Percentiles rank a stretch among this genome's conserved stretches.
These are phyloP conservation scores for Onychomys arenicola DNA, from an alignment of 2,797 vertebrate species.

Conservation along the genomic window DNA sequence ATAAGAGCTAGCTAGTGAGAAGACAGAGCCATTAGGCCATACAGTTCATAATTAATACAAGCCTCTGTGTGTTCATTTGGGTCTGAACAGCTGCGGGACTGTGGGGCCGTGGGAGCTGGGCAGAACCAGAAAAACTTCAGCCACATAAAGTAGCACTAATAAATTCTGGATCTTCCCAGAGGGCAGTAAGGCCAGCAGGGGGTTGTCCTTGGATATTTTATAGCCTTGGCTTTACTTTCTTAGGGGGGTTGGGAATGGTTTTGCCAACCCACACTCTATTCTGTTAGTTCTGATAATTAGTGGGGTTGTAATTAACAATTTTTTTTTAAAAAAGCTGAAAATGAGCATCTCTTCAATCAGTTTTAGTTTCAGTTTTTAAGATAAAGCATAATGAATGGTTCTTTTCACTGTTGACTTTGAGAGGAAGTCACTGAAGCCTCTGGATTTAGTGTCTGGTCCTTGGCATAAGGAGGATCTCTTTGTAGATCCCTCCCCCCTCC, in stretches of 20 bases:
- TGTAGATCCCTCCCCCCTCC: neutral
- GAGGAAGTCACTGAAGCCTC: neutral
- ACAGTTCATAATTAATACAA: no score
- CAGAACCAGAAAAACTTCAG: no score
- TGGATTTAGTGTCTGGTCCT: neutral
- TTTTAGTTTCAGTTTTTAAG: conserved; percentile 36
- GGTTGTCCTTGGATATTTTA: neutral
- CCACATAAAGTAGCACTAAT: neutral
- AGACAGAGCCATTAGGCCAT: no score
- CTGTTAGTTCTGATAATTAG: conserved; percentile 26
- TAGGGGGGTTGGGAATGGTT: neutral
- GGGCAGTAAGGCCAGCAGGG: neutral
- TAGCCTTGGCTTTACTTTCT: neutral
- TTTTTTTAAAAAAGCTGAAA: conserved; percentile 47
- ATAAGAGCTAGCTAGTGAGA: no score
- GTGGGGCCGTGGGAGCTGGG: no score
- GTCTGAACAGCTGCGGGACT: no score
- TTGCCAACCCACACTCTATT: neutral
- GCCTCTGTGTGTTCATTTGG: no score
- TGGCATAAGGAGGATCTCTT: neutral
- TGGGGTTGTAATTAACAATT: neutral
- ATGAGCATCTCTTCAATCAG: neutral
- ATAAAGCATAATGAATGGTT: neutral
- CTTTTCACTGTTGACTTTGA: neutral
- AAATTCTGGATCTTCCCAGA: neutral